Conservation (phyloP, 2,113 vertebrate species). For the Leiothrix lutea region DNA sequence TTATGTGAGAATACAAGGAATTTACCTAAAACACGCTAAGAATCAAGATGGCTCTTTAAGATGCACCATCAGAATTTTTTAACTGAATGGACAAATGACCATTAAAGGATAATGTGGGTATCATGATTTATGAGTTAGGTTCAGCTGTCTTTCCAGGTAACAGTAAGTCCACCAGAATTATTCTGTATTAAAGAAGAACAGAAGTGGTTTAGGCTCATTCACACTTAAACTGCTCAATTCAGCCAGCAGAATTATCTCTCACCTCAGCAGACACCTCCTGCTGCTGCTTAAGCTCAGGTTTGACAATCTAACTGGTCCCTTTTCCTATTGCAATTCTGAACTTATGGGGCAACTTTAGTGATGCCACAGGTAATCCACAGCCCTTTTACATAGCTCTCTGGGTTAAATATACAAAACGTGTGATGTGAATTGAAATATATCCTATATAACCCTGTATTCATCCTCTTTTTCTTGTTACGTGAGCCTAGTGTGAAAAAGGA, state of each 20-base stretch:
- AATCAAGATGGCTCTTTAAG: not conserved
- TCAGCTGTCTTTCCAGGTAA: not conserved
- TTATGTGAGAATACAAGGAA: not conserved
- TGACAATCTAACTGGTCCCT: not conserved
- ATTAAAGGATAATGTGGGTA: not conserved
- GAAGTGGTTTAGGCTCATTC: not conserved
- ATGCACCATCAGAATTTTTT: not conserved
- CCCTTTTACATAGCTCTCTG: not conserved
- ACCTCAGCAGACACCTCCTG: not conserved
- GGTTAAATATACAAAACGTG: not conserved
- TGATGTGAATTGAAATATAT: not conserved
- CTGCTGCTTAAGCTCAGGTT: not conserved
- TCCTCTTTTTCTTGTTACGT: not conserved
- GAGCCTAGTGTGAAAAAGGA: not conserved
- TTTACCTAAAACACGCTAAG: not conserved
- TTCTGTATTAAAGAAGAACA: not conserved
- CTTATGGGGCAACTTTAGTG: not conserved
- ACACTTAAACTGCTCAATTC: not conserved
- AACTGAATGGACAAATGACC: not conserved
- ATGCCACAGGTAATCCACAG: not conserved
- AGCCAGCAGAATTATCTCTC: not conserved
- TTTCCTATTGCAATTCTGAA: not conserved
- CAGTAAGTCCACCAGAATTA: not conserved
- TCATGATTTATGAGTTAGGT: not conserved
- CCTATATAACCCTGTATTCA: not conserved